phyloP scores from a whole-genome alignment of 2,888 invertebrate species.

The Plebejus anna region DNA sequence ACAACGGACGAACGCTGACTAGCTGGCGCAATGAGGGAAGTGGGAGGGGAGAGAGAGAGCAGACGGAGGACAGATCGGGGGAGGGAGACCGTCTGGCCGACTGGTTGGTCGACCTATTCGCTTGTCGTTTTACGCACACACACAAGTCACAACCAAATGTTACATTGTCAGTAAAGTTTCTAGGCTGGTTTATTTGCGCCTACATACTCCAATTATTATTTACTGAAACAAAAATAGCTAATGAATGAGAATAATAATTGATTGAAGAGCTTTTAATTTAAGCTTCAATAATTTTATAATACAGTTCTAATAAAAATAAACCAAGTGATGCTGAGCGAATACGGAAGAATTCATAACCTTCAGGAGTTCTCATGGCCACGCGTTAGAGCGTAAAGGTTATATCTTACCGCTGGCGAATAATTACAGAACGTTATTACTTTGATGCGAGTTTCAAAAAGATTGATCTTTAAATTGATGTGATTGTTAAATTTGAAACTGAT shows the following conservation, averaged over 20 bases:
- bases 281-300: slow-evolving; percentile 29
- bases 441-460: not conserved
- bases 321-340: slow-evolving; percentile 29
- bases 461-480: not conserved
- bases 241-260: slow-evolving; percentile 28
- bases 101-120: slow-evolving; percentile 78
- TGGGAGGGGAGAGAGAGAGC: slow-evolving; percentile 51
- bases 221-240: slow-evolving; percentile 37
- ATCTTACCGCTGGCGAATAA: slow-evolving; percentile 52
- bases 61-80: slow-evolving; percentile 68
- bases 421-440: slow-evolving; percentile 39
- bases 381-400: slow-evolving; percentile 67
- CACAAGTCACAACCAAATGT: slow-evolving; percentile 31
- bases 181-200: slow-evolving; percentile 58
- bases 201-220: slow-evolving; percentile 38
- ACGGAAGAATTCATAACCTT: slow-evolving; percentile 60
- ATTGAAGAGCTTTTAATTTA: slow-evolving; percentile 1
- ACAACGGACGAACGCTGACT: slow-evolving; percentile 63
- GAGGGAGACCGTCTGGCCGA: slow-evolving; percentile 74
- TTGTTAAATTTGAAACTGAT: slow-evolving; percentile 31
- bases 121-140: slow-evolving; percentile 47
- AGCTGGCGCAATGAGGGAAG: slow-evolving; percentile 56
- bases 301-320: slow-evolving; percentile 5
- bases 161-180: slow-evolving; percentile 56
- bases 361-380: slow-evolving; percentile 68